Evolutionary conservation across 64 coral and sea anemone genomes (phyloP).

Genomic region (Montipora sp.): DNA sequence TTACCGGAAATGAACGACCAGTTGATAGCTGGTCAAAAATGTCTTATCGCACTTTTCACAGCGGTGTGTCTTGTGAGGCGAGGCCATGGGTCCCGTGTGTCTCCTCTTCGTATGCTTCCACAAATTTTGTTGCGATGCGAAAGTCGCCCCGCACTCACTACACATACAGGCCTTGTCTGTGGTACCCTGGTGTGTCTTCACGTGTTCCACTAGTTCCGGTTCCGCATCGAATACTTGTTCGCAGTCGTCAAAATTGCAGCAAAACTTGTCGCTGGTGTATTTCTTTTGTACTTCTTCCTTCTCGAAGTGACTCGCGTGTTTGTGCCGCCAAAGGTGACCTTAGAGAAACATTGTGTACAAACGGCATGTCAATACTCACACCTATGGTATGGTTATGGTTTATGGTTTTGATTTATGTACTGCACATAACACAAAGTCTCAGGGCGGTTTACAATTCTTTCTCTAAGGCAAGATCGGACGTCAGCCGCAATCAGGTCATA

Average conservation of each 20-base stretch:
- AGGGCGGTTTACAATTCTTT: too few relatives aligned
- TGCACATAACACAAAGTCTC: too few relatives aligned
- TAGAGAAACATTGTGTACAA: not conserved
- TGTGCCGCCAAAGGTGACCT: slow-evolving; percentile 95
- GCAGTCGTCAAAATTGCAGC: slow-evolving; percentile 67
- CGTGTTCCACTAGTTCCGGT: slow-evolving; percentile 60
- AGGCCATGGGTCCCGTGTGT: not conserved
- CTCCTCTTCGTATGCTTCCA: slow-evolving; percentile 70
- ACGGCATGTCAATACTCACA: not conserved
- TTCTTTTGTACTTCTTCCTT: slow-evolving; percentile 83
- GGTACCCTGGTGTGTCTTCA: not conserved
- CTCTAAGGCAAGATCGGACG: too few relatives aligned
- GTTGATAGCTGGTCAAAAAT: slow-evolving; percentile 66
- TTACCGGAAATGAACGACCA: slow-evolving; percentile 71
- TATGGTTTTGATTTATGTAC: too few relatives aligned
- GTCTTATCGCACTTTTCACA: slow-evolving; percentile 79
- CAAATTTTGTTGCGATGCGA: slow-evolving; percentile 65
- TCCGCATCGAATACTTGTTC: slow-evolving; percentile 45
- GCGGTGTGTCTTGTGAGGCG: not conserved
- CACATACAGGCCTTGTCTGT: slow-evolving; percentile 61
- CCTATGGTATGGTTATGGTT: too few relatives aligned
- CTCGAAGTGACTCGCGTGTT: slow-evolving; percentile 79
- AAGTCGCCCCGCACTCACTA: slow-evolving; percentile 74
- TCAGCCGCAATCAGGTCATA: too few relatives aligned
- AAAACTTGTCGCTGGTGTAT: slow-evolving; percentile 27